These are phyloP conservation scores for Cephalotes varians DNA, from an alignment of 2,888 invertebrate species.

Conservation along the genomic window DNA sequence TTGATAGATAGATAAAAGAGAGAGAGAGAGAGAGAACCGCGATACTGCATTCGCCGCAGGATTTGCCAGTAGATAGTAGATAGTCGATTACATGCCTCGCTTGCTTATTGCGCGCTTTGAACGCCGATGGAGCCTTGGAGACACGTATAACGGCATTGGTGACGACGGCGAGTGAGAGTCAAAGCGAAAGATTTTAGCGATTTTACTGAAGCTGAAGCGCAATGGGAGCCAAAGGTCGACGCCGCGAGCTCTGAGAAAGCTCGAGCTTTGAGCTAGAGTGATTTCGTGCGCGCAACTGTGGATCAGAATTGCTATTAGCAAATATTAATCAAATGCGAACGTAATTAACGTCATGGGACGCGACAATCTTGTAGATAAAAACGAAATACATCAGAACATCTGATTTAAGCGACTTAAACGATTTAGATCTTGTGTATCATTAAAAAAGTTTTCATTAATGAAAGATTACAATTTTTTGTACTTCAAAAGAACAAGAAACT, in stretches of 20 bases:
- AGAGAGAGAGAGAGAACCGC: slow-evolving; percentile 49
- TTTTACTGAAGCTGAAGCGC: background rate
- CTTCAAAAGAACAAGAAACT: background rate
- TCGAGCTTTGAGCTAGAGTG: slow-evolving; percentile 16
- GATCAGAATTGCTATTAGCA: background rate
- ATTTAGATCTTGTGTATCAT: background rate
- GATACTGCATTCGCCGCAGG: slow-evolving; percentile 65
- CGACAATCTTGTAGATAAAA: background rate
- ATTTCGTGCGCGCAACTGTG: background rate
- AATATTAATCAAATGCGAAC: background rate
- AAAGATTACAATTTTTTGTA: background rate
- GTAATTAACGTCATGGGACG: background rate
- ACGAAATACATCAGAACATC: background rate
- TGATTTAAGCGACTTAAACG: background rate
- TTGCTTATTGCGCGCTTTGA: slow-evolving; percentile 75
- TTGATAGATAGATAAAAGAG: background rate
- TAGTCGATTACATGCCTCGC: slow-evolving; percentile 76
- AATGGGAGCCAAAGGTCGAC: slow-evolving; percentile 1
- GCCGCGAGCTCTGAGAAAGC: background rate
- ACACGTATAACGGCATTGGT: slow-evolving; percentile 48
- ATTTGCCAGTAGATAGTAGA: slow-evolving; percentile 74
- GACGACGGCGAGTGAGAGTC: slow-evolving; percentile 22
- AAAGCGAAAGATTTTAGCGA: slow-evolving; percentile 48
- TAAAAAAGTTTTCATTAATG: background rate
- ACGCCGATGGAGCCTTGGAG: slow-evolving; percentile 52